Evolutionary conservation across 1,140 invertebrate genomes (phyloP), one percentile per base, ranked within the genome.

Genomic region (Diprion similis): DNA sequence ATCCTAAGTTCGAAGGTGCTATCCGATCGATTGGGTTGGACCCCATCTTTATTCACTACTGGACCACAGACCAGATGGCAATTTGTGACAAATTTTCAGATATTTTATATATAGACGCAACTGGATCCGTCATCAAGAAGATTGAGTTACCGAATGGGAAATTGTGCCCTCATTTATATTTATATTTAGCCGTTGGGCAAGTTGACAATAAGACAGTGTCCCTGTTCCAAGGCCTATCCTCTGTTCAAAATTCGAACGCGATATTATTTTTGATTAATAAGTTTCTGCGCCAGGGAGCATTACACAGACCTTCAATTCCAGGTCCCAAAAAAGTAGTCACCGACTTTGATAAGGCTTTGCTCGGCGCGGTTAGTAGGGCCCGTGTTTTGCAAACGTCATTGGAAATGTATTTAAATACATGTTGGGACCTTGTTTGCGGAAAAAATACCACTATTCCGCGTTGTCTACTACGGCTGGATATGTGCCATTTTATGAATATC

Each of bases 101-200:
- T n/a, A n/a, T n/a, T n/a, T n/a, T n/a, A n/a, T n/a, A n/a, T n/a
- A 66, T 75, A 37, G 69, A 75, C 51, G 73, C 46, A 10, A 75
- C 69, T 6, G 70, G 73, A 10, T 75, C 73, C 8, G 1, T 75
- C 10, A 45, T 66, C 15, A 66, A 71, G 51, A 75, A 75, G 37
- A 9, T 75, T 10, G 66, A 48, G 13, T 10, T 47, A 24, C 69
- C 73, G 18, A 75, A 66, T 51, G 70, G 64, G 7, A 70, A 75
- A 71, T 46, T 71, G 9, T 75, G 10, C 19, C 47, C 73, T 11
- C 73, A 75, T 37, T 11, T 75, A 18, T 75, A 75, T 45, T 48
- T 75, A 45, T 75, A 75, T 46, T 69, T 71, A 71, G 66, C 66
- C 10, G 64, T 71, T 6, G 45, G 10, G 8, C 8, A 67, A 37